Percentiles rank a stretch among this genome's conserved stretches.
Conservation (phyloP, 2,888 invertebrate species). For the Cantharis rustica region DNA sequence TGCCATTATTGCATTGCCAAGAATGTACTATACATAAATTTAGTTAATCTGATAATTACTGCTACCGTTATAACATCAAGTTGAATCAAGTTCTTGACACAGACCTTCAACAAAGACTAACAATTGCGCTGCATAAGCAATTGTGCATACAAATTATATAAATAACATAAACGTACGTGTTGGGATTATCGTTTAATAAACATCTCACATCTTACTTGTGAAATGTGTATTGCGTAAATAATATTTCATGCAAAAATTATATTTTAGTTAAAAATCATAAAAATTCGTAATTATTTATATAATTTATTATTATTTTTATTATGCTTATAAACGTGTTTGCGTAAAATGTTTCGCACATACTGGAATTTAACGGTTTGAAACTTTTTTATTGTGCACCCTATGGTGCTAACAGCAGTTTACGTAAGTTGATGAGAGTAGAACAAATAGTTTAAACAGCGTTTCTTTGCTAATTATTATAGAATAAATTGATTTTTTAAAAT, state of each 20-base stretch:
- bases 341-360: neutral
- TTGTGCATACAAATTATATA: neutral
- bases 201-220: neutral
- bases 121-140: neutral
- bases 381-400: neutral
- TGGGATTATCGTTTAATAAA: neutral
- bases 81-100: neutral
- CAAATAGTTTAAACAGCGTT: neutral
- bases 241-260: neutral
- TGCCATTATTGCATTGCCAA: no score
- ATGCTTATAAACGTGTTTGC: neutral
- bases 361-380: neutral
- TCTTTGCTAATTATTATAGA: neutral
- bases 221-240: neutral
- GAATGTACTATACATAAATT: no score
- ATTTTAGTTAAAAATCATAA: neutral
- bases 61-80: neutral
- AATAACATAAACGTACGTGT: neutral
- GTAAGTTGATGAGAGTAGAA: neutral
- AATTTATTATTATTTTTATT: neutral
- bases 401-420: neutral
- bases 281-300: neutral
- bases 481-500: neutral
- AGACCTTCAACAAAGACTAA: neutral
- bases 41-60: neutral